These are phyloP conservation scores for Bombus pascuorum DNA, from an alignment of 1,140 invertebrate genomes.

Conservation along the genomic window DNA sequence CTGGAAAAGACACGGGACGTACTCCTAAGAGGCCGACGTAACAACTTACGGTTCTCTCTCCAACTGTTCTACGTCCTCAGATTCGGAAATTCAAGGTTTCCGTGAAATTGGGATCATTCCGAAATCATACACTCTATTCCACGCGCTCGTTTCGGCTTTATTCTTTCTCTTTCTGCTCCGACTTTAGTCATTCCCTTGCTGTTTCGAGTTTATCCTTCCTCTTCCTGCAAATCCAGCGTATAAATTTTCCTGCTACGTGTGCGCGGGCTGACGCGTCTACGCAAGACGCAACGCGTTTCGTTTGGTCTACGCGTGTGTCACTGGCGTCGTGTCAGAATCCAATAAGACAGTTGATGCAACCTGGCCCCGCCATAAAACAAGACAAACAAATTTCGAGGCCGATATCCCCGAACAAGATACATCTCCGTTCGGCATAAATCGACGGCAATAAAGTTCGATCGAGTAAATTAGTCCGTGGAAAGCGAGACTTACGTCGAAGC, in stretches of 20 bases:
- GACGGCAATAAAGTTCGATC: slow-evolving; percentile 46
- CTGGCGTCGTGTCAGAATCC: slow-evolving; percentile 74
- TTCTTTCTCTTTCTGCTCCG: background rate
- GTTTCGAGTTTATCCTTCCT: background rate
- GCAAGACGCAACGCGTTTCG: background rate
- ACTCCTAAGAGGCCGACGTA: background rate
- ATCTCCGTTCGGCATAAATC: slow-evolving; percentile 41
- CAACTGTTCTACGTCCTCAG: background rate
- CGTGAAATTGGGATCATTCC: background rate
- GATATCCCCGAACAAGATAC: slow-evolving; percentile 19
- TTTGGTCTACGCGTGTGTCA: slow-evolving; percentile 25
- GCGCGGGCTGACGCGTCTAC: slow-evolving; percentile 9
- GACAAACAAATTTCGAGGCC: slow-evolving; percentile 80
- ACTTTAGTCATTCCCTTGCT: background rate
- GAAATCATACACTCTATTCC: background rate
- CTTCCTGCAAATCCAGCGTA: background rate
- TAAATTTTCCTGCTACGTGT: background rate
- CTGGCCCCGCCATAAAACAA: slow-evolving; percentile 79
- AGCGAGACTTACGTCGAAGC: background rate
- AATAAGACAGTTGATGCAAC: slow-evolving; percentile 78
- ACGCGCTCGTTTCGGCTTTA: background rate
- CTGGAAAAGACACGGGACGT: background rate
- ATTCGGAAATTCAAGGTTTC: background rate
- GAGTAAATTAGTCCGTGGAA: slow-evolving; percentile 48
- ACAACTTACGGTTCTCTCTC: background rate